Evolutionary conservation across 2,888 invertebrate genomes (phyloP), one percentile per base, ranked within the genome.

Genomic region (Agrilus cyanescens): DNA sequence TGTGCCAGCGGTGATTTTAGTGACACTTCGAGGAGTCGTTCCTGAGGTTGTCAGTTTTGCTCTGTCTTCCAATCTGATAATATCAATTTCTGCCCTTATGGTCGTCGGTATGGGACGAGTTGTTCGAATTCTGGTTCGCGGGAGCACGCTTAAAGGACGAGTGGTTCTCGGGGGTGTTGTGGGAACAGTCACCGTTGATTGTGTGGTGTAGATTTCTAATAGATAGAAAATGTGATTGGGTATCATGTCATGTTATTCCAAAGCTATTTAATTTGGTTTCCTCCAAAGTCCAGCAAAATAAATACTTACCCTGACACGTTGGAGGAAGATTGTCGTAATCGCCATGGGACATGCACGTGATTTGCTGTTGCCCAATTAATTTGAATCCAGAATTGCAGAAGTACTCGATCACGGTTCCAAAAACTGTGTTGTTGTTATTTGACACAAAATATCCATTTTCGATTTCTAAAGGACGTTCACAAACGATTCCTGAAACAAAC

Each of bases 321-420:
- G 91, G 90, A 37, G 84, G 69, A 0, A 76, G 69, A 40, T 78
- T 76, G 59, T 90, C 87, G 75, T 89, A 91, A 45, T 80, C 75
- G 1, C 91, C 91, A 37, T 75, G 80, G 10, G 81, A 73, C 40
- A 83, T 69, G 54, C 93, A 93, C 16, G 74, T 72, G 29, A 86
- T 70, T 38, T 74, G 69, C 12, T 72, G 70, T 1, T 80, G 70
- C 15, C 91, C 91, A 15, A 74, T 70, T 41, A 91, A 66, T 46
- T 70, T 71, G 62, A 73, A 84, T 0, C 85, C 84, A 12, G 74
- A 67, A 2, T 76, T 73, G 58, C 91, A 91, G 5, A 72, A 70
- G 59, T 88, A 89, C 56, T 82, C 82, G 1, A 86, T 81, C 32
- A 77, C 71, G 0, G 86, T 76, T 32, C 88, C 87, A 53, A 76